A percentile compares a stretch with the other conserved stretches of the same genome.
phyloP scores from a whole-genome alignment of 2,888 invertebrate genomes.

The Sinelater perroti region DNA sequence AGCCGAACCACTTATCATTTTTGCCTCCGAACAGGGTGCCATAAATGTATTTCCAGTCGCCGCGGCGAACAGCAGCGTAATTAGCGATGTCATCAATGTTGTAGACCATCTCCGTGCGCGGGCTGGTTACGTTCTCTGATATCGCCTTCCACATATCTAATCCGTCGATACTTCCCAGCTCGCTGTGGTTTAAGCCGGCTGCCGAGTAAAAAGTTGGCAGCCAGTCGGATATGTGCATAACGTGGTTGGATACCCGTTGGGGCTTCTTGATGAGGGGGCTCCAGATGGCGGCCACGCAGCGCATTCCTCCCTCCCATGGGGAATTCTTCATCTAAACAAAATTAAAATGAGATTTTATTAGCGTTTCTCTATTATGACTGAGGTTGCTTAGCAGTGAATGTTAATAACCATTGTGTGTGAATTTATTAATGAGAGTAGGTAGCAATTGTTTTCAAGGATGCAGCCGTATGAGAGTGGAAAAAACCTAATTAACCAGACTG shows the following conservation, averaged over 20 bases:
- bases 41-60: slow-evolving; percentile 71
- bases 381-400: no score
- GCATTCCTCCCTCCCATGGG: slow-evolving; percentile 76
- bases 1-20: slow-evolving; percentile 61
- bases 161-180: slow-evolving; percentile 68
- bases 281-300: slow-evolving; percentile 73
- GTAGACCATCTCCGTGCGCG: slow-evolving; percentile 67
- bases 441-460: no score
- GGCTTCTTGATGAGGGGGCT: slow-evolving; percentile 67
- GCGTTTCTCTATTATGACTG: no score
- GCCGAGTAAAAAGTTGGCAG: slow-evolving; percentile 72
- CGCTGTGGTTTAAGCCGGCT: slow-evolving; percentile 61
- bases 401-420: no score
- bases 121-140: slow-evolving; percentile 58
- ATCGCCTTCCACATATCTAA: slow-evolving; percentile 64
- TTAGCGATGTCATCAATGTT: slow-evolving; percentile 66
- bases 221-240: slow-evolving; percentile 77
- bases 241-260: slow-evolving; percentile 66
- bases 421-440: no score
- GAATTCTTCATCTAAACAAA: slow-evolving; percentile 69
- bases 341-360: background rate
- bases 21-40: slow-evolving; percentile 60
- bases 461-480: no score
- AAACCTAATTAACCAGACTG: no score
- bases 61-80: slow-evolving; percentile 67